phyloP scores from a whole-genome alignment of 2,797 vertebrate species.

The Melanotaenia nigrans region DNA sequence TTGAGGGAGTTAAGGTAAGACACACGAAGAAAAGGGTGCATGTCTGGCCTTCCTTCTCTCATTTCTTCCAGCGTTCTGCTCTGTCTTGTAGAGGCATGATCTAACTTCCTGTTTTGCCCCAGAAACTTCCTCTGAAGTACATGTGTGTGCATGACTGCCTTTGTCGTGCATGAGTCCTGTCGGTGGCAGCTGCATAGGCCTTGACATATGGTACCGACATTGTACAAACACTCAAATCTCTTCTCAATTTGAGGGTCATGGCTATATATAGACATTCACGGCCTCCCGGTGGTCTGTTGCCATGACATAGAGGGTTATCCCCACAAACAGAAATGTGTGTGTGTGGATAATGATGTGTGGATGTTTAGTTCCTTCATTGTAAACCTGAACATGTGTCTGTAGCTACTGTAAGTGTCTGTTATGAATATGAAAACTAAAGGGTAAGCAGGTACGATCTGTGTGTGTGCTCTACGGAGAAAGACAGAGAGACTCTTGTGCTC shows the following conservation, averaged over 20 bases:
- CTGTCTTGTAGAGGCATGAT: constrained; percentile 54
- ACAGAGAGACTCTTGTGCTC: constrained; percentile 11
- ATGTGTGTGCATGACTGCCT: constrained; percentile 40
- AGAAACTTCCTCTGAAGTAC: constrained; percentile 67
- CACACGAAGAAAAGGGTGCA: constrained; percentile 5
- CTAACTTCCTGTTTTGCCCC: constrained; percentile 74
- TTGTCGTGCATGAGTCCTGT: constrained; percentile 76
- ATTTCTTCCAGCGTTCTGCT: constrained; percentile 46
- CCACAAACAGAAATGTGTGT: constrained; percentile 57
- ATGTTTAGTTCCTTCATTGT: neutral
- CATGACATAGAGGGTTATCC: constrained; percentile 76
- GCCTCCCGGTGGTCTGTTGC: constrained; percentile 68
- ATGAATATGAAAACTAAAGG: neutral
- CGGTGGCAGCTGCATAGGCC: constrained; percentile 78
- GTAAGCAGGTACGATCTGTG: constrained; percentile 6
- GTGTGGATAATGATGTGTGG: constrained; percentile 13
- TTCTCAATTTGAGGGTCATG: constrained; percentile 57
- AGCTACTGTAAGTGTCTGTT: neutral
- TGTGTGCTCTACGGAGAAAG: neutral
- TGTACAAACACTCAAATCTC: constrained; percentile 33
- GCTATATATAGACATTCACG: constrained; percentile 78
- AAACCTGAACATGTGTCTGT: neutral
- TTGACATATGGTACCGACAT: constrained; percentile 81
- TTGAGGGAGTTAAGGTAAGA: constrained; percentile 97
- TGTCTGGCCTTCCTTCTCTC: constrained; percentile 52